Base-by-base conservation (phyloP, 2,797 vertebrate genomes). In the Pseudomugil gertrudae region DNA sequence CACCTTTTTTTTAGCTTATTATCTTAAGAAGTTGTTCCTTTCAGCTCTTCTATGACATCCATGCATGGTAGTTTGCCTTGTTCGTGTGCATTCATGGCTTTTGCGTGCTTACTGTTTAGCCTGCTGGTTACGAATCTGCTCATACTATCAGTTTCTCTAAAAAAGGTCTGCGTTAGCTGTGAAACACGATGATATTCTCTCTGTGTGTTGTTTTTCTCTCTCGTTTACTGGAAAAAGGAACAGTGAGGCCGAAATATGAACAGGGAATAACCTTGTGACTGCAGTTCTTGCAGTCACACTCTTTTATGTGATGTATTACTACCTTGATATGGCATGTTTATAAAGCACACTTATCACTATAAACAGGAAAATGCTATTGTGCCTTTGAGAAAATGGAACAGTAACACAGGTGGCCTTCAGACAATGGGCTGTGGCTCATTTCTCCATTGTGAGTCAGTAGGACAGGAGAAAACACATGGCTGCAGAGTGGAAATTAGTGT, bases 281-380 rank as follows among this genome's bases (percentile, higher is more conserved):
- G 1, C 58, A 19, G 21, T 19, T 47, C 30, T 59, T 2, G 0
- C 53, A 60, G 74, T 73, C 48, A 35, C 30, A 32, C 11, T 67
- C 57, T 69, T 54, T 36, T 43, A 79, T 74, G 57, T 62, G 57
- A 70, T 81, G 73, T 85, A 81, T 83, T 71, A 73, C 69, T 43
- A 32, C 45, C 40, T 27, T 23, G n/a, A 72, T 75, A 62, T 60
- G 51, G 71, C 26, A 43, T 74, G 77, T 80, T 87, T 81, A 82
- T 72, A 77, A 81, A 80, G 57, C 30, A 1, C 50, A 30, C 23
- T 65, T 9, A 2, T 1, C 0, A 23, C 62, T 69, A 66, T 83
- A 80, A 86, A 90, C 79, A 84, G 80, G 84, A 83, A 88, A 76
- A 74, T 64, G 59, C 69, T 61, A 74, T 84, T 72, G 81, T 84